Evolutionary conservation across 2,888 invertebrate species (phyloP).

Genomic region (Lithophane leautieri): DNA sequence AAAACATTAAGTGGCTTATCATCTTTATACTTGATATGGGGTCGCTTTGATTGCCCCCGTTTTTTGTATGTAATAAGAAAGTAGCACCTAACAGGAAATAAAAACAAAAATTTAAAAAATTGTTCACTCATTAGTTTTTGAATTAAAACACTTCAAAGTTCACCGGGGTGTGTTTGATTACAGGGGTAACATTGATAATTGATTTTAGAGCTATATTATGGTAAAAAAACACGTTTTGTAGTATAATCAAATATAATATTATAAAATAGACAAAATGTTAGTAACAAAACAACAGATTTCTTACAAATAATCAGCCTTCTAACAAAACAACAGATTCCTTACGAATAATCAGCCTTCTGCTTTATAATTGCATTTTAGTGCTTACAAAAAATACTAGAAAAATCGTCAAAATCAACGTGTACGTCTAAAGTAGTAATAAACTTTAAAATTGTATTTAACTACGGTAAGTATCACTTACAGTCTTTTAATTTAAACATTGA

Average conservation of each 20-base stretch:
- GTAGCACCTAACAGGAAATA: too few relatives aligned
- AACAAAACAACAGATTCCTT: slow-evolving; percentile 2
- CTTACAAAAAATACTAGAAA: slow-evolving; percentile 9
- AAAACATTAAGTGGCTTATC: too few relatives aligned
- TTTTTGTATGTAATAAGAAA: too few relatives aligned
- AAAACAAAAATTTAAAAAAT: background rate
- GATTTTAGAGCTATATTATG: slow-evolving; percentile 13
- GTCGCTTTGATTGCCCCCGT: too few relatives aligned
- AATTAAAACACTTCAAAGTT: slow-evolving; percentile 3
- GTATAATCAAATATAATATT: slow-evolving; percentile 4
- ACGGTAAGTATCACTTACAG: slow-evolving; percentile 9
- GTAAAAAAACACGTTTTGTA: slow-evolving; percentile 15
- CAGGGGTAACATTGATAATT: slow-evolving; percentile 17
- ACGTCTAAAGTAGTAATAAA: slow-evolving; percentile 8
- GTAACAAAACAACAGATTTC: slow-evolving; percentile 13
- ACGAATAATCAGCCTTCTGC: slow-evolving; percentile 11
- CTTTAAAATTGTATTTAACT: slow-evolving; percentile 7
- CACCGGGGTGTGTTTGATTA: slow-evolving; percentile 15
- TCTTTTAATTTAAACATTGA: slow-evolving; percentile 18
- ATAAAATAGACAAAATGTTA: background rate
- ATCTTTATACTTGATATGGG: too few relatives aligned
- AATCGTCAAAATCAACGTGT: slow-evolving; percentile 15
- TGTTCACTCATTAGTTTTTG: slow-evolving; percentile 18
- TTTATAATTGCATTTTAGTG: slow-evolving; percentile 12
- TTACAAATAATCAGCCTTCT: slow-evolving; percentile 15